A percentile compares a stretch with the other conserved stretches of the same genome.
These are phyloP conservation scores for Dorcus hopei DNA, from an alignment of 2,888 invertebrate species.

Conservation along the genomic window DNA sequence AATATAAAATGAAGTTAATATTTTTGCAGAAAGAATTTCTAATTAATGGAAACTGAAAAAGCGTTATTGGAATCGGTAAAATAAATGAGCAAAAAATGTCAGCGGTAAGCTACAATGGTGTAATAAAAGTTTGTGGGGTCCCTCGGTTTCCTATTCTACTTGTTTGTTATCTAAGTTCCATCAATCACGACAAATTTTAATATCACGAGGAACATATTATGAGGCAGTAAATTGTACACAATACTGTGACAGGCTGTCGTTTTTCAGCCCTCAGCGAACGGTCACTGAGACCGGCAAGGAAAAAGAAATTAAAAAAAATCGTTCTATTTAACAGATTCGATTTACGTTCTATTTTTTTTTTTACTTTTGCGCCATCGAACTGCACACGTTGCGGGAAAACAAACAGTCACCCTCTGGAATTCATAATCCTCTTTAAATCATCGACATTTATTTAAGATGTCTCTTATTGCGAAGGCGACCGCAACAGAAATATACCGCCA, in stretches of 20 bases:
- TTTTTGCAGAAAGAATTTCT: no score
- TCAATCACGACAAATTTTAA: constrained; percentile 52
- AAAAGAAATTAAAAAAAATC: neutral
- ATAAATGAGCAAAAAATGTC: neutral
- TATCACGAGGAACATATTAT: constrained; percentile 49
- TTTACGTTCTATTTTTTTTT: no score
- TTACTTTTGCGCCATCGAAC: no score
- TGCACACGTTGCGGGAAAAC: neutral
- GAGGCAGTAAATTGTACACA: constrained; percentile 48
- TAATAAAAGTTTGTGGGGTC: constrained; percentile 1
- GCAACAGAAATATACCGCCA: constrained; percentile 15
- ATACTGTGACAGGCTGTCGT: constrained; percentile 49
- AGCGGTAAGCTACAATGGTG: neutral
- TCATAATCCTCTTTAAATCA: constrained; percentile 6
- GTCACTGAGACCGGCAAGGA: neutral
- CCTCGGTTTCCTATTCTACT: constrained; percentile 19
- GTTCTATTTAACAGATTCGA: no score
- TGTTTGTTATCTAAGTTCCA: constrained; percentile 46
- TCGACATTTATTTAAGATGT: constrained; percentile 13
- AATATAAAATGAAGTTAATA: no score
- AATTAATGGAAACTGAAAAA: no score
- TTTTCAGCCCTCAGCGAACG: constrained; percentile 16
- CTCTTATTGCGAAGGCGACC: constrained; percentile 13
- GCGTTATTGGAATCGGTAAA: no score
- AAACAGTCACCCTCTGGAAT: neutral